Evolutionary conservation across 2,113 vertebrate genomes (phyloP).

Genomic region (Hipposideros armiger): DNA sequence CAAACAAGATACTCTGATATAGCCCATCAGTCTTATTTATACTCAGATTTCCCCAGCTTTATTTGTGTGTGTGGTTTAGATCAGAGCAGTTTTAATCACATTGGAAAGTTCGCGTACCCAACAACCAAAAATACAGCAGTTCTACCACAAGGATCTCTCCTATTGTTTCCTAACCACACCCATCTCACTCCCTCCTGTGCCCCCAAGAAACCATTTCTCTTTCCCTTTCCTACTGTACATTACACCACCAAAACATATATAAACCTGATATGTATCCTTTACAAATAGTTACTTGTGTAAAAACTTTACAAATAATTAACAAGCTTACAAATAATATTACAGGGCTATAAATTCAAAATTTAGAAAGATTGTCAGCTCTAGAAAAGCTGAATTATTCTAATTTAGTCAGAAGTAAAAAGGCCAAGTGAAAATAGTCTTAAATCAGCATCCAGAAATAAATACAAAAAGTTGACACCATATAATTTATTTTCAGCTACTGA

Average conservation of each 20-base stretch:
- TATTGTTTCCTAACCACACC: not conserved
- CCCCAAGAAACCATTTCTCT: not conserved
- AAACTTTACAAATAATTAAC: slow-evolving; percentile 17
- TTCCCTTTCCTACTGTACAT: not conserved
- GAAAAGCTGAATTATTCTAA: slow-evolving; percentile 18
- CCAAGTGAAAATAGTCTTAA: slow-evolving; percentile 9
- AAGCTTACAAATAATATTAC: not conserved
- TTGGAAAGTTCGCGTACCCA: not conserved
- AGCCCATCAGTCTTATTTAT: not conserved
- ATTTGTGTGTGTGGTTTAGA: not conserved
- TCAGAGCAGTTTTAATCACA: not conserved
- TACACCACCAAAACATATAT: not conserved
- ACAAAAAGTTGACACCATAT: not conserved
- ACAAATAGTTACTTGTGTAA: not conserved
- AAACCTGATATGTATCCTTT: not conserved
- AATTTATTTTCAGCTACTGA: not conserved
- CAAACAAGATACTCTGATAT: not conserved
- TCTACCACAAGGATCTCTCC: not conserved
- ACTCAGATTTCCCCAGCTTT: not conserved
- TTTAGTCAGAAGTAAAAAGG: slow-evolving; percentile 3
- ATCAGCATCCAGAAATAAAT: slow-evolving; percentile 3
- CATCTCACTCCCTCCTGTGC: not conserved
- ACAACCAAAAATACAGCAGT: not conserved
- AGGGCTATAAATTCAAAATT: not conserved
- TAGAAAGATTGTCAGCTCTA: not conserved